A percentile compares a stretch with the other conserved stretches of the same genome.
Conservation (phyloP, 2,797 vertebrate genomes). For the Iguana delicatissima region DNA sequence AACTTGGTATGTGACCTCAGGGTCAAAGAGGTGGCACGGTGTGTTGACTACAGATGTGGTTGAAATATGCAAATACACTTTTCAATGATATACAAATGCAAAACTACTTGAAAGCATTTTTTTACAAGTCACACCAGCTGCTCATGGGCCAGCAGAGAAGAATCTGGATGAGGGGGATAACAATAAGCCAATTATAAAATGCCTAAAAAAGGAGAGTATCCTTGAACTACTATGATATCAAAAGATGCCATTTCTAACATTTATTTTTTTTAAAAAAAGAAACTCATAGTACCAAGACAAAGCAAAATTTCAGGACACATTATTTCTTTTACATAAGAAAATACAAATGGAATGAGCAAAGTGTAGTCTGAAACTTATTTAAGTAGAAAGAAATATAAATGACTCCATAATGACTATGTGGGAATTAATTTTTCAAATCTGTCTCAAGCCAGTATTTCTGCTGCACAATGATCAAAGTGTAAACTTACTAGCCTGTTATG, state of each 20-base stretch:
- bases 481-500: not conserved
- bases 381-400: not conserved
- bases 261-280: not conserved
- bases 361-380: not conserved
- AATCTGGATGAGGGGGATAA: not conserved
- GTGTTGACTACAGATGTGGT: not conserved
- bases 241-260: not conserved
- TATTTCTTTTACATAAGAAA: not conserved
- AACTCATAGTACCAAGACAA: not conserved
- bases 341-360: not conserved
- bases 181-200: not conserved
- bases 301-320: not conserved
- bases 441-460: slow-evolving; percentile 21
- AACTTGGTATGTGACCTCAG: not conserved
- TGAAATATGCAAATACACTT: too few relatives aligned
- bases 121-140: not conserved
- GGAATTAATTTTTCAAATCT: slow-evolving; percentile 19
- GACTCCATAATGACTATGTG: not conserved
- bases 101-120: not conserved
- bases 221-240: not conserved
- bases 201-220: not conserved
- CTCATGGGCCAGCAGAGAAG: not conserved
- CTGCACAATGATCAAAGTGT: not conserved
- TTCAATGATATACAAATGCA: not conserved
- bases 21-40: not conserved